Percentiles rank a stretch among this genome's conserved stretches.
Evolutionary conservation across 2,113 vertebrate genomes (phyloP).

Genomic region (Ahaetulla prasina): DNA sequence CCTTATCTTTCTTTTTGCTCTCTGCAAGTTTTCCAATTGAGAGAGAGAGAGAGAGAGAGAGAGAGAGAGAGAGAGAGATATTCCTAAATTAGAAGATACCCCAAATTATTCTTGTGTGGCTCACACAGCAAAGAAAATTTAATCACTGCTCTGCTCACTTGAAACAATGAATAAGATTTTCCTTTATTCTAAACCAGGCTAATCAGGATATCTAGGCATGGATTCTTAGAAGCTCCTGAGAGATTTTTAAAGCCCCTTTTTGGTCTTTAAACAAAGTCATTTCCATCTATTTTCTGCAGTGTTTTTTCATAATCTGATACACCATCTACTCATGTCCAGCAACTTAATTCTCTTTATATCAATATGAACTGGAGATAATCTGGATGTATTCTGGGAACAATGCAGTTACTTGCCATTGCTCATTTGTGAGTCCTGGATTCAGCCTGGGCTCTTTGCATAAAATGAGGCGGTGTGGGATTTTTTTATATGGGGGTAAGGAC

Average conservation of each 20-base stretch:
- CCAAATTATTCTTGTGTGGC: neutral
- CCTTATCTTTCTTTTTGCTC: neutral
- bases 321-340: neutral
- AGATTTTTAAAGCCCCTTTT: neutral
- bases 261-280: neutral
- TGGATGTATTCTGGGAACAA: neutral
- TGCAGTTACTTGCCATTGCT: neutral
- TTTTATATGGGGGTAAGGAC: neutral
- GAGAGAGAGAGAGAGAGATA: neutral
- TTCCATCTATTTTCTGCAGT: neutral
- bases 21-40: neutral
- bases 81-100: neutral
- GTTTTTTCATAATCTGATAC: neutral
- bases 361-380: neutral
- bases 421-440: neutral
- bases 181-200: neutral
- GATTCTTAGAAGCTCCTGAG: neutral
- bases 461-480: neutral
- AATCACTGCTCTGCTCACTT: neutral
- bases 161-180: neutral
- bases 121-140: neutral
- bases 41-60: neutral
- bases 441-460: neutral
- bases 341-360: neutral
- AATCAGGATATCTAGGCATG: neutral